Percentiles rank a stretch among this genome's conserved stretches.
Evolutionary conservation across 2,888 invertebrate genomes (phyloP).

Genomic region (Parnassius mnemosyne): DNA sequence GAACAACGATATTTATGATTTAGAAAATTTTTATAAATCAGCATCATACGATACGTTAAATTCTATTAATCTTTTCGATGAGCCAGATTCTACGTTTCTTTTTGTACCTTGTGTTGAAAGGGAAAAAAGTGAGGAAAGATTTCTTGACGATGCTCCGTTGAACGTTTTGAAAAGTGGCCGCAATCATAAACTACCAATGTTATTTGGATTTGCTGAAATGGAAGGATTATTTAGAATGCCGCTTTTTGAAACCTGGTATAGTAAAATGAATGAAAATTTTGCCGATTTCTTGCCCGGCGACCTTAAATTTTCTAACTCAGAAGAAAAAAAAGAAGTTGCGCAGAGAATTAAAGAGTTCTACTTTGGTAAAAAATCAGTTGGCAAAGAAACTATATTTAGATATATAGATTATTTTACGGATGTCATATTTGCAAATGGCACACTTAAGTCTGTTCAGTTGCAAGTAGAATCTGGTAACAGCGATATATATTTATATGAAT

Average conservation of each 20-base stretch:
- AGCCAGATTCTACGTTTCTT: slow-evolving; percentile 33
- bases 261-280: slow-evolving; percentile 49
- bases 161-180: slow-evolving; percentile 44
- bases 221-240: slow-evolving; percentile 39
- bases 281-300: slow-evolving; percentile 50
- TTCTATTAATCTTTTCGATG: slow-evolving; percentile 28
- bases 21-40: slow-evolving; percentile 53
- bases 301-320: slow-evolving; percentile 43
- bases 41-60: slow-evolving; percentile 38
- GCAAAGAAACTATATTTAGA: slow-evolving; percentile 37
- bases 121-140: slow-evolving; percentile 39
- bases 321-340: slow-evolving; percentile 42
- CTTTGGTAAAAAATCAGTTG: slow-evolving; percentile 41
- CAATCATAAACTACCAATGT: slow-evolving; percentile 44
- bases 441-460: slow-evolving; percentile 38
- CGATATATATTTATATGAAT: slow-evolving; percentile 51
- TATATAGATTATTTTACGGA: slow-evolving; percentile 58
- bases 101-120: slow-evolving; percentile 45
- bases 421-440: slow-evolving; percentile 44
- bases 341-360: slow-evolving; percentile 41
- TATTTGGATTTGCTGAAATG: slow-evolving; percentile 50
- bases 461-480: slow-evolving; percentile 46
- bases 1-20: slow-evolving; percentile 39
- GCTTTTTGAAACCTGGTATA: slow-evolving; percentile 41
- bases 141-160: slow-evolving; percentile 45